Conservation (phyloP, 2,888 invertebrate species). For the Mythimna ferrago region DNA sequence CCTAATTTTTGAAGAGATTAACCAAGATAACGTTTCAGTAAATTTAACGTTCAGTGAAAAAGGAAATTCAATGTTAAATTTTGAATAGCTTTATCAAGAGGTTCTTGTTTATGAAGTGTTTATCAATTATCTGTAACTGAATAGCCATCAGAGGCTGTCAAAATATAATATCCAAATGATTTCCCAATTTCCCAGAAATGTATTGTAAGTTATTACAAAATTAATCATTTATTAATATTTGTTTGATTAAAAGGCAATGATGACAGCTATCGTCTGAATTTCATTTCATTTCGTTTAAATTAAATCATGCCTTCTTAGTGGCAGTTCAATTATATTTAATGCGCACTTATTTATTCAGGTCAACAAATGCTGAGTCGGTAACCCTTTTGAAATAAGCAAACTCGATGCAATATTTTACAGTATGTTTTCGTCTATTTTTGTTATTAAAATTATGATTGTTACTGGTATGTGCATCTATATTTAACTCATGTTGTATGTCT, state of each 20-base stretch:
- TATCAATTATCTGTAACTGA: constrained; percentile 35
- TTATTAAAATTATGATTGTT: neutral
- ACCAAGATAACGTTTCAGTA: constrained; percentile 19
- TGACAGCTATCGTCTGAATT: neutral
- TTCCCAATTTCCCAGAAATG: neutral
- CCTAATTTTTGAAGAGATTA: constrained; percentile 27
- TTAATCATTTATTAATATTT: constrained; percentile 1
- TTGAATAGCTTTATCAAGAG: constrained; percentile 13
- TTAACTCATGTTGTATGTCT: no score
- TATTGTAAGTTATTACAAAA: neutral
- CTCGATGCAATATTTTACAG: neutral
- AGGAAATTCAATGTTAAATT: constrained; percentile 17
- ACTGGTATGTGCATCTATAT: neutral
- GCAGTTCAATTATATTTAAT: neutral
- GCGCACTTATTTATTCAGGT: neutral
- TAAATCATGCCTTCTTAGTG: neutral
- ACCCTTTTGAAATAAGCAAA: neutral
- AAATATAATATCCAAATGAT: constrained; percentile 14
- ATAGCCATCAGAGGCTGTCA: constrained; percentile 9
- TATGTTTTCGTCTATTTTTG: neutral
- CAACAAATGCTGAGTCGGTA: neutral
- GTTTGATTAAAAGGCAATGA: neutral
- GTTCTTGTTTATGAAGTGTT: constrained; percentile 25
- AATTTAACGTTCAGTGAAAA: constrained; percentile 27
- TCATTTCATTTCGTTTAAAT: neutral